Percentiles rank a stretch among this genome's conserved stretches.
These are phyloP conservation scores for Coptotermes formosanus DNA, from an alignment of 1,140 invertebrate species.

Conservation along the genomic window DNA sequence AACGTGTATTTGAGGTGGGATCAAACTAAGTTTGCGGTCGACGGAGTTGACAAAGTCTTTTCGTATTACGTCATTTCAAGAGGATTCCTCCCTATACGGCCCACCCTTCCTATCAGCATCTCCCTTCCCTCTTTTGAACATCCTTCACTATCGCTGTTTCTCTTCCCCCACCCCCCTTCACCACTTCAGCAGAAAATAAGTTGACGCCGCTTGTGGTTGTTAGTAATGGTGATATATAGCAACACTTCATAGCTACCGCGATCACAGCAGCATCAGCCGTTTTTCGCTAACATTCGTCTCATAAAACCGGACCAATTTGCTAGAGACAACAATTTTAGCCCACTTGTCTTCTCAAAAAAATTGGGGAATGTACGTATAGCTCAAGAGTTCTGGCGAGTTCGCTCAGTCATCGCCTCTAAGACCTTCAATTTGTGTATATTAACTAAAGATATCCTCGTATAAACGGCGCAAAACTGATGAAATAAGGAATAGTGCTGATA, in stretches of 20 bases:
- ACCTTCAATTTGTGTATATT: too few relatives aligned
- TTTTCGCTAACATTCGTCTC: neutral
- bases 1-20: neutral
- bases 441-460: too few relatives aligned
- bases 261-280: neutral
- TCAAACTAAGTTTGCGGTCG: conserved; percentile 8
- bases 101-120: neutral
- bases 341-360: neutral
- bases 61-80: neutral
- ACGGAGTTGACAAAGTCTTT: neutral
- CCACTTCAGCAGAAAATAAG: neutral
- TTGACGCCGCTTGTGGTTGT: neutral
- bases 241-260: neutral
- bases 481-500: too few relatives aligned
- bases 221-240: neutral
- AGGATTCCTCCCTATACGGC: neutral
- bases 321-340: neutral
- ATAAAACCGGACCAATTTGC: neutral
- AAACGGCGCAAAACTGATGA: too few relatives aligned
- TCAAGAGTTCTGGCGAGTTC: too few relatives aligned
- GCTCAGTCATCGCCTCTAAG: too few relatives aligned
- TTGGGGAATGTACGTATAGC: too few relatives aligned
- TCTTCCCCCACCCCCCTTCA: too few relatives aligned
- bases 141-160: neutral
- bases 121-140: neutral